Conservation (phyloP, 2,888 invertebrate genomes). For the Clanis bilineata region DNA sequence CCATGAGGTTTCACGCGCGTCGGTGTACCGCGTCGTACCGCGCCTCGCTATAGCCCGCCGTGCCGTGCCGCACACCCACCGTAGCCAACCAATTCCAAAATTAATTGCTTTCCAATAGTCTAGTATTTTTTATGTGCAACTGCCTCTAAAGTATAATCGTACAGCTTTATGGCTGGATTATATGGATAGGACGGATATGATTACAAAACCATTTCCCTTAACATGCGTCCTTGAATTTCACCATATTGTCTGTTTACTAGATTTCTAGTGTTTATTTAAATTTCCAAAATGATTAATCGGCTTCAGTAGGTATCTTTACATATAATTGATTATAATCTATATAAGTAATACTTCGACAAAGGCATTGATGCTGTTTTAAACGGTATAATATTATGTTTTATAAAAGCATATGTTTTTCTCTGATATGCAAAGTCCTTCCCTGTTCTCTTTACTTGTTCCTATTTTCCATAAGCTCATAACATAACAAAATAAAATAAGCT, state of each 20-base stretch:
- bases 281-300: too few relatives aligned
- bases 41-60: neutral
- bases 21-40: constrained; percentile 30
- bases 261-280: too few relatives aligned
- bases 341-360: too few relatives aligned
- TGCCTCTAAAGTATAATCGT: constrained; percentile 37
- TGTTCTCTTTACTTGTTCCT: too few relatives aligned
- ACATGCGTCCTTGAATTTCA: neutral
- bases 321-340: too few relatives aligned
- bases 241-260: neutral
- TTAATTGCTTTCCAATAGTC: constrained; percentile 72
- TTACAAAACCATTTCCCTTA: neutral
- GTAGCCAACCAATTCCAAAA: constrained; percentile 59
- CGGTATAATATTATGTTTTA: too few relatives aligned
- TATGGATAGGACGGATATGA: constrained; percentile 11
- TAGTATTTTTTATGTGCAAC: constrained; percentile 44
- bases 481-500: too few relatives aligned
- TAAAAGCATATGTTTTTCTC: too few relatives aligned
- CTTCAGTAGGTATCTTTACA: too few relatives aligned
- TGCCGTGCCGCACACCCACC: constrained; percentile 38
- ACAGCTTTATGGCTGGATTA: constrained; percentile 21
- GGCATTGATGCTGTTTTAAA: too few relatives aligned
- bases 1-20: constrained; percentile 49
- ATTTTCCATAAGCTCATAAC: too few relatives aligned
- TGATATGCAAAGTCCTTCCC: too few relatives aligned